Evolutionary conservation across 2,797 vertebrate genomes (phyloP), one percentile per base, ranked within the genome.

Genomic region (Darevskia mixta): DNA sequence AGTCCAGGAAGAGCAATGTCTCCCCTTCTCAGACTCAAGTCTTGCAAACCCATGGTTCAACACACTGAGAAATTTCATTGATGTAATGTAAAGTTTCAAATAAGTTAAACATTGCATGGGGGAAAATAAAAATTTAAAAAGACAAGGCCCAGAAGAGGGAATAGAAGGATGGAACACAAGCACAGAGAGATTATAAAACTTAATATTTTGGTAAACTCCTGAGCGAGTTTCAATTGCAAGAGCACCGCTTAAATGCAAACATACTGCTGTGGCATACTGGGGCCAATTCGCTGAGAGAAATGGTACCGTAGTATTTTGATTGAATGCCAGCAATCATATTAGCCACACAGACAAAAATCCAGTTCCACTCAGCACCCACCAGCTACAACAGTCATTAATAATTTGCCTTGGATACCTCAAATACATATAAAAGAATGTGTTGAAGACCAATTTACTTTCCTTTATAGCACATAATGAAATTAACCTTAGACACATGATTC

Each of bases 191-290:
- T 8, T 58, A 61, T 58, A 10, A 32, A 83, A 72, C n/a, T 25
- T 49, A 72, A 35, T 55, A n/a, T 55, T 79, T 49, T 43, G 29
- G 29, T 80, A 17, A 80, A 32, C n/a, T 25, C 13, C 13, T 81
- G 73, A 88, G 90, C 18, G 75, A 88, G 87, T 86, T 77, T 58
- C 79, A 76, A 88, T 1, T 79, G 43, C n/a, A 88, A 79, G 41
- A 89, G 78, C 45, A 85, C n/a, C 77, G 73, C 61, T 82, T 91
- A 94, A 96, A 95, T 9, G 94, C 66, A 7, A 55, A 27, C 49
- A 55, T 61, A 90, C 6, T 58, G 9, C 41, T 35, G n/a, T 27
- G 29, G 27, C 45, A 55, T 8, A 79, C 49, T 20, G 49, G 38
- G 45, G n/a, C 10, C 8, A 20, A 35, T 72, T 72, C 32, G 13